Percentiles rank a stretch among this genome's conserved stretches.
Evolutionary conservation across 2,797 vertebrate species (phyloP).

Genomic region (Scleropages formosus): DNA sequence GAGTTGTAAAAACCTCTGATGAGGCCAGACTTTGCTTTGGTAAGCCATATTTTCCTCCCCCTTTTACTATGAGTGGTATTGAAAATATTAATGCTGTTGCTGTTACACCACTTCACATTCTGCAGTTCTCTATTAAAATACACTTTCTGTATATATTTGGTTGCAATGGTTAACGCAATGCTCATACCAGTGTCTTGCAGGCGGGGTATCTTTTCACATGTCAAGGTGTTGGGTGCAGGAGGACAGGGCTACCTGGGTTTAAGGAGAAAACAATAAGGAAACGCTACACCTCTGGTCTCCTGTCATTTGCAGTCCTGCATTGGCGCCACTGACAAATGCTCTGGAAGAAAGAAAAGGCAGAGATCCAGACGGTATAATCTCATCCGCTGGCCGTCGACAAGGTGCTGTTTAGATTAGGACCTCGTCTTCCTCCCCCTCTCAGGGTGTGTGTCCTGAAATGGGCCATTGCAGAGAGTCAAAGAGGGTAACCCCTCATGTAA

Average conservation of each 20-base stretch:
- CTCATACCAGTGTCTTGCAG: no score
- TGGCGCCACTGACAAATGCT: conserved; percentile 70
- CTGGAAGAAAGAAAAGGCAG: conserved; percentile 61
- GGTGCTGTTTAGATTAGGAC: conserved; percentile 67
- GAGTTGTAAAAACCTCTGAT: no score
- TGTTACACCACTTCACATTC: no score
- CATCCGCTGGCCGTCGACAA: conserved; percentile 70
- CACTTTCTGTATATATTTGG: no score
- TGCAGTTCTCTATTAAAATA: no score
- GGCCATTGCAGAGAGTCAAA: conserved; percentile 34
- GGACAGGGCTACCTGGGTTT: conserved; percentile 25
- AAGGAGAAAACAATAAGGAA: conserved; percentile 33
- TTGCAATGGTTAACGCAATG: no score
- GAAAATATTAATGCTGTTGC: no score
- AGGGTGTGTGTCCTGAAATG: conserved; percentile 54
- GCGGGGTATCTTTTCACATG: no score
- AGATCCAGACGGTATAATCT: conserved; percentile 64
- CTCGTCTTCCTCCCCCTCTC: conserved; percentile 45
- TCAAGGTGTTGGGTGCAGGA: no score
- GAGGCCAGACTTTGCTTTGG: no score
- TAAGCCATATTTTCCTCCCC: no score
- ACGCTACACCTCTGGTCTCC: conserved; percentile 36
- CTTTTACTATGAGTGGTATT: no score
- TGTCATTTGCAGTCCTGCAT: conserved; percentile 56
- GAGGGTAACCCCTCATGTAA: not conserved